Evolutionary conservation across 2,888 invertebrate genomes (phyloP).

Genomic region (Rhodophaea formosa): DNA sequence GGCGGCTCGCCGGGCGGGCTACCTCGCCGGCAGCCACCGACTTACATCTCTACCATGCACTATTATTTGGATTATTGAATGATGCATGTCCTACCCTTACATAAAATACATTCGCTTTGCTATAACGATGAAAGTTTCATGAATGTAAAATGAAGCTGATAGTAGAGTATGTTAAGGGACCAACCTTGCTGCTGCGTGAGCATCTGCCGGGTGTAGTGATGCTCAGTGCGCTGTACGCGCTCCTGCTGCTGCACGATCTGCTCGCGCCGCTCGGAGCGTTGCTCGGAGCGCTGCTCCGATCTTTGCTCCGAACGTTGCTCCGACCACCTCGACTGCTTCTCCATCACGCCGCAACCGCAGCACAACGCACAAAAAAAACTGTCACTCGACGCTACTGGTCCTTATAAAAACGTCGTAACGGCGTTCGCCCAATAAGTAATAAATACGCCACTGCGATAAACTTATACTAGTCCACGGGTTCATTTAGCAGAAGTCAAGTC

Average conservation of each 20-base stretch:
- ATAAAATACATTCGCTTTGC: slow-evolving; percentile 27
- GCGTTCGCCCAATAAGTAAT: slow-evolving; percentile 61
- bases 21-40: slow-evolving; percentile 31
- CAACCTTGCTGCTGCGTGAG: slow-evolving; percentile 89
- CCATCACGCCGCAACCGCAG: slow-evolving; percentile 83
- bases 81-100: slow-evolving; percentile 11
- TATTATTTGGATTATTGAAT: slow-evolving; percentile 1
- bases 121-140: slow-evolving; percentile 2
- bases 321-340: slow-evolving; percentile 85
- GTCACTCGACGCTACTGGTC: slow-evolving; percentile 74
- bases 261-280: slow-evolving; percentile 57
- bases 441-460: slow-evolving; percentile 75
- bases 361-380: slow-evolving; percentile 73
- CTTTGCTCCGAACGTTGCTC: slow-evolving; percentile 68
- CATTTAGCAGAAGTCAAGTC: slow-evolving; percentile 89
- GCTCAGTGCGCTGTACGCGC: slow-evolving; percentile 83
- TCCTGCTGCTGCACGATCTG: slow-evolving; percentile 79
- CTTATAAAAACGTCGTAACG: slow-evolving; percentile 60
- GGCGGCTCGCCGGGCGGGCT: slow-evolving; percentile 44
- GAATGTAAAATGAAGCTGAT: slow-evolving; percentile 27
- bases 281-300: slow-evolving; percentile 76
- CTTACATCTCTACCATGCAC: slow-evolving; percentile 17
- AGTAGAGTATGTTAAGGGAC: slow-evolving; percentile 42
- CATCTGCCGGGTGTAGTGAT: slow-evolving; percentile 89
- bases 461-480: slow-evolving; percentile 80